These are phyloP conservation scores for Gorsachius magnificus DNA, from an alignment of 2,797 vertebrate species.

Conservation along the genomic window DNA sequence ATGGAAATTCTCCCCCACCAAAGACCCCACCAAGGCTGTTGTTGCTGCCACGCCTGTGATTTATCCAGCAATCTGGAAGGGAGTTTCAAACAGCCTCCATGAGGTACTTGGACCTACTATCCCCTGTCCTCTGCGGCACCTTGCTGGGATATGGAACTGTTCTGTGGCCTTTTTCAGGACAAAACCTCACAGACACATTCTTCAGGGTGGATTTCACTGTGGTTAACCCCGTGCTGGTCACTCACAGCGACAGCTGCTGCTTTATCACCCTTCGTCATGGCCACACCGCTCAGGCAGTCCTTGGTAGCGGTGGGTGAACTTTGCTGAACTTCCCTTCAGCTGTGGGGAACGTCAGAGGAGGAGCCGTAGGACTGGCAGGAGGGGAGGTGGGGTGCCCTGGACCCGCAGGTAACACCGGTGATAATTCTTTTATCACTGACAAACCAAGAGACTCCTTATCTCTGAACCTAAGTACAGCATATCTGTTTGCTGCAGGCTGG, in stretches of 20 bases:
- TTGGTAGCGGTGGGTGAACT: neutral
- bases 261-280: neutral
- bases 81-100: neutral
- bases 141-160: neutral
- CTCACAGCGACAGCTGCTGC: neutral
- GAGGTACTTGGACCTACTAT: neutral
- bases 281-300: fast-evolving
- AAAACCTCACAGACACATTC: neutral
- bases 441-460: neutral
- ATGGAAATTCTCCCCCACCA: neutral
- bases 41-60: neutral
- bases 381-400: neutral
- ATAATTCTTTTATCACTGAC: neutral
- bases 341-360: neutral
- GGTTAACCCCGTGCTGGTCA: neutral
- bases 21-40: neutral
- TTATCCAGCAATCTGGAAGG: neutral
- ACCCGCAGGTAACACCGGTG: neutral
- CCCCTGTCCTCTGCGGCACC: neutral
- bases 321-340: neutral
- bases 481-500: neutral
- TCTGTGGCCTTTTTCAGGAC: neutral
- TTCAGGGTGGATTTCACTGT: neutral
- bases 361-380: neutral
- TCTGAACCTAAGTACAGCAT: neutral